Percentiles rank a stretch among this genome's conserved stretches.
Evolutionary conservation across 2,888 invertebrate genomes (phyloP).

Genomic region (Drosophila percnosoma): DNA sequence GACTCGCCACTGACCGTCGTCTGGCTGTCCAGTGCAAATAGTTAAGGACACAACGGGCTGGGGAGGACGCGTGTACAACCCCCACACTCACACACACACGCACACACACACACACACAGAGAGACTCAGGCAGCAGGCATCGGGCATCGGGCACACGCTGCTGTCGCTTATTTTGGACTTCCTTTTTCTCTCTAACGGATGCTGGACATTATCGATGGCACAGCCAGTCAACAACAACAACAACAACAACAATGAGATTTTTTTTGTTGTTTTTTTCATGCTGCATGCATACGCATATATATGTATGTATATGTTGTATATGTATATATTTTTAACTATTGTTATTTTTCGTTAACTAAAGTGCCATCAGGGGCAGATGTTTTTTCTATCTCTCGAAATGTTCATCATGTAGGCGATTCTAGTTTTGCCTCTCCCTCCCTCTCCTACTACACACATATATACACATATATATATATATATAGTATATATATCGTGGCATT

Average conservation of each 20-base stretch:
- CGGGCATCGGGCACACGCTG: constrained; percentile 62
- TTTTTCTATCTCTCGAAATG: constrained; percentile 68
- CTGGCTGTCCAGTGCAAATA: constrained; percentile 68
- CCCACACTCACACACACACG: constrained; percentile 51
- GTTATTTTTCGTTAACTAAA: constrained; percentile 81
- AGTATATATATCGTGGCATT: constrained; percentile 1
- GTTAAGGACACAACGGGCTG: constrained; percentile 37
- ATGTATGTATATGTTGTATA: constrained; percentile 19
- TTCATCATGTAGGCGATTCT: constrained; percentile 52
- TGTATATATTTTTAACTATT: constrained; percentile 78
- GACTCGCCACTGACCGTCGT: constrained; percentile 14
- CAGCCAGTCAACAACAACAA: constrained; percentile 47
- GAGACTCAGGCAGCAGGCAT: constrained; percentile 12
- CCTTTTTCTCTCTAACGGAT: constrained; percentile 77
- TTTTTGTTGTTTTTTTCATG: constrained; percentile 44
- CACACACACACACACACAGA: constrained; percentile 12
- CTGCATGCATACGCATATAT: constrained; percentile 51
- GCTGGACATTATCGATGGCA: constrained; percentile 79
- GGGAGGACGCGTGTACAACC: constrained; percentile 69
- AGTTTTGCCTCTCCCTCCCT: constrained; percentile 42
- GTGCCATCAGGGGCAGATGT: constrained; percentile 84
- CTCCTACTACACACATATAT: not conserved
- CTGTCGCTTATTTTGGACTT: constrained; percentile 72
- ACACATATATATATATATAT: not conserved
- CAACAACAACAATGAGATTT: constrained; percentile 35